phyloP scores from a whole-genome alignment of 2,797 vertebrate species.

The Pseudomugil tenellus region DNA sequence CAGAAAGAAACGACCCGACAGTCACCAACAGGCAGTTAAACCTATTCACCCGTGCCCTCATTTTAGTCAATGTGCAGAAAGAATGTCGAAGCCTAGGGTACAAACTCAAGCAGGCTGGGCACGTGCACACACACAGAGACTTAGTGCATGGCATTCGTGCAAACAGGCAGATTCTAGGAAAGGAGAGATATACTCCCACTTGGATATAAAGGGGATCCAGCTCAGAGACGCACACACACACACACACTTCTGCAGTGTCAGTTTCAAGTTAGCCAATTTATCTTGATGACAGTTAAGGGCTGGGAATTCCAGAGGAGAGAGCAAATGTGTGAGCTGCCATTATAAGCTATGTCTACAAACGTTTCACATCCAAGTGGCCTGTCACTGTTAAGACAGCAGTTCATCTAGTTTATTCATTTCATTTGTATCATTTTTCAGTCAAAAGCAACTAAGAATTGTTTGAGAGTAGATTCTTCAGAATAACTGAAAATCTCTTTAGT shows the following conservation, averaged over 20 bases:
- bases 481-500: not conserved
- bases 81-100: constrained; percentile 20
- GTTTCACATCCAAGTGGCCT: constrained; percentile 22
- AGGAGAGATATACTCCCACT: constrained; percentile 55
- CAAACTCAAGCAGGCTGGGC: constrained; percentile 1
- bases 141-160: constrained; percentile 35
- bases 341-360: constrained; percentile 39
- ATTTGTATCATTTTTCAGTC: not conserved
- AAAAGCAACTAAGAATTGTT: too few relatives aligned
- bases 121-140: not conserved
- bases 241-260: constrained; percentile 56
- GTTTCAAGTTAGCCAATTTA: constrained; percentile 59
- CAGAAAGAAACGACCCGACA: constrained; percentile 1
- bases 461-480: too few relatives aligned
- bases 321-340: constrained; percentile 40
- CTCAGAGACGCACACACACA: not conserved
- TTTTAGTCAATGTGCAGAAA: constrained; percentile 26
- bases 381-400: constrained; percentile 1
- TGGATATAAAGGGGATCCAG: constrained; percentile 61
- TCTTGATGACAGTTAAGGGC: constrained; percentile 59
- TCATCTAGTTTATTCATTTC: constrained; percentile 7
- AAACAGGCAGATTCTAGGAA: constrained; percentile 51
- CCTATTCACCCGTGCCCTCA: constrained; percentile 9
- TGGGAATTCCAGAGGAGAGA: constrained; percentile 56
- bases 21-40: constrained; percentile 10